phyloP scores from a whole-genome alignment of 2,888 invertebrate species.

The Rhamphomyia laevipes region DNA sequence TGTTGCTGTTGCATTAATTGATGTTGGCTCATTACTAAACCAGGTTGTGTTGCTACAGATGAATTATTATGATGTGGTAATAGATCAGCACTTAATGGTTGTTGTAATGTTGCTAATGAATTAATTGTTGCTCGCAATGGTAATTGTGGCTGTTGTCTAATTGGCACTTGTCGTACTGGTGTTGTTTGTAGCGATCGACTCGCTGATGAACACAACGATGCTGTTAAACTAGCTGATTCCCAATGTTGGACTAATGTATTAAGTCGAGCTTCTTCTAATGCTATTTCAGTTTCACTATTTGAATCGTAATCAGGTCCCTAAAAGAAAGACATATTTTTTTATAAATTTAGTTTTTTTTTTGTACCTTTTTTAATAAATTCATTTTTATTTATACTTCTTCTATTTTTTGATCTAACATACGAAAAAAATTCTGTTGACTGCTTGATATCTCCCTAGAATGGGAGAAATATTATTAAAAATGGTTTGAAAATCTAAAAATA shows the following conservation, averaged over 20 bases:
- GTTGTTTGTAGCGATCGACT: conserved; percentile 44
- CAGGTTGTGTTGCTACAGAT: conserved; percentile 14
- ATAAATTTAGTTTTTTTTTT: background rate
- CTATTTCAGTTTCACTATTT: conserved; percentile 60
- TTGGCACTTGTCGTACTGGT: conserved; percentile 38
- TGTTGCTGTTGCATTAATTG: conserved; percentile 13
- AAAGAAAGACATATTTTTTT: background rate
- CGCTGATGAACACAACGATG: conserved; percentile 41
- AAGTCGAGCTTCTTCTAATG: conserved; percentile 54
- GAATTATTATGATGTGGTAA: conserved; percentile 29
- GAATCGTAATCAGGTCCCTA: conserved; percentile 77
- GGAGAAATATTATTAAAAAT: conserved; percentile 13
- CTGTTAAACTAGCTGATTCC: conserved; percentile 56
- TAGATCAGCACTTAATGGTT: conserved; percentile 28
- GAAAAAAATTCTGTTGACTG: conserved; percentile 87
- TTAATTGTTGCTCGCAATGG: conserved; percentile 23
- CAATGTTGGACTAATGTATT: conserved; percentile 59
- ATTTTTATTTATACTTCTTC: conserved; percentile 58
- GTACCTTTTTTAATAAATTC: background rate
- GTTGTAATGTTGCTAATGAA: conserved; percentile 16
- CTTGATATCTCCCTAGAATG: conserved; percentile 71
- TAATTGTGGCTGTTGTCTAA: conserved; percentile 23
- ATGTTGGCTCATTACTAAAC: conserved; percentile 9
- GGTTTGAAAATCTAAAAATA: conserved; percentile 7
- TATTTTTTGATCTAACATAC: conserved; percentile 85